Evolutionary conservation across 2,888 invertebrate genomes (phyloP), one percentile per base, ranked within the genome.

Genomic region (Norana najaformis): DNA sequence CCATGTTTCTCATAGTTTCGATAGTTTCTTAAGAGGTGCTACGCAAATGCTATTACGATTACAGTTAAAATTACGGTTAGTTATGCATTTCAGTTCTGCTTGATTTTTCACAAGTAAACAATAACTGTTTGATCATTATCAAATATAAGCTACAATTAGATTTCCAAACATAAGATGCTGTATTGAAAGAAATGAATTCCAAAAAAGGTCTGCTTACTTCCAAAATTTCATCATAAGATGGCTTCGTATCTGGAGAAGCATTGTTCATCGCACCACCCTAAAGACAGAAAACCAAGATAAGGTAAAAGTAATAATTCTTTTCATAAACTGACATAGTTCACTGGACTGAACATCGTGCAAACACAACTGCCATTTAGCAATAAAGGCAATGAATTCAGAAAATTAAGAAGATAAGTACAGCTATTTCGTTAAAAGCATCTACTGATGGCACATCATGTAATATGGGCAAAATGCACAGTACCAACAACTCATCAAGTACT

Each of bases 171-270:
- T 8, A 8, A 69, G 69, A 69, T 13, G 13, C 69, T 69, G 11
- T n/a, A 69, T 8, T 69, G 69, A 69, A 69, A n/a, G 6, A 69
- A 69, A 69, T 30, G 69, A 69, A 69, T 30, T 69, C n/a, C 69
- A n/a, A n/a, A n/a, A n/a, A 69, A 69, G 69, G 30, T 69, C 69
- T n/a, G 69, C 69, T 69, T 69, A 69, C 69, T n/a, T 69, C 69
- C 8, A 69, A 30, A n/a, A 69, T 30, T n/a, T 69, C 69, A 69
- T n/a, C n/a, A n/a, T 69, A 69, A n/a, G 69, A 69, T 30, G 69
- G 69, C n/a, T 69, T 69, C 8, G 69, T 69, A 69, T n/a, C 69
- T 69, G 69, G 69, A 69, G 69, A 69, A n/a, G 69, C 3, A 69
- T n/a, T 69, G 69, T n/a, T 69, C 6, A 69, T 13, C 69, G 30